Evolutionary conservation across 2,888 invertebrate genomes (phyloP).

Genomic region (Acronicta aceris): DNA sequence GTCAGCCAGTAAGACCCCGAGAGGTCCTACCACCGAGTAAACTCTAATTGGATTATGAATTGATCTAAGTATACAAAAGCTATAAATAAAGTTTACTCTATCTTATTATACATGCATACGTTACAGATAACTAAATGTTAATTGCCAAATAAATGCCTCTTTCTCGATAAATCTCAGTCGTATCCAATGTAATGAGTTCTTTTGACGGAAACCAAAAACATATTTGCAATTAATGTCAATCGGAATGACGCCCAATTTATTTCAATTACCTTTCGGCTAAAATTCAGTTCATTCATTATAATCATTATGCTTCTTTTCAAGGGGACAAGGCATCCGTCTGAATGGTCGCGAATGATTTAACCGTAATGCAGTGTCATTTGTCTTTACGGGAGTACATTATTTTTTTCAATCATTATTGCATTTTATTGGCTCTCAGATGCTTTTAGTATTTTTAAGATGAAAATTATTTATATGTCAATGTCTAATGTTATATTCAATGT

Average conservation of each 20-base stretch:
- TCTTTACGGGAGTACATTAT: constrained; percentile 18
- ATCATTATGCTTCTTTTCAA: constrained; percentile 32
- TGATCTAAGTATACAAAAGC: too few species aligned
- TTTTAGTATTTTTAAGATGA: too few species aligned
- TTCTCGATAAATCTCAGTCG: constrained; percentile 34
- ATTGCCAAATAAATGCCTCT: constrained; percentile 28
- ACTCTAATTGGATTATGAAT: too few species aligned
- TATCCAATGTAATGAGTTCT: constrained; percentile 23
- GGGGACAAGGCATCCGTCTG: constrained; percentile 27
- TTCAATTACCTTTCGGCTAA: constrained; percentile 39
- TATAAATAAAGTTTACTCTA: too few species aligned
- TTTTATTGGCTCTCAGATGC: too few species aligned
- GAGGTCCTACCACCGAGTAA: too few species aligned
- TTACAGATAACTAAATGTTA: constrained; percentile 16
- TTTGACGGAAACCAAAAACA: constrained; percentile 25
- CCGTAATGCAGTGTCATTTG: constrained; percentile 21
- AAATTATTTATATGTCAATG: too few species aligned
- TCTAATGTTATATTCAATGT: too few species aligned
- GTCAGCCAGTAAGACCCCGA: too few species aligned
- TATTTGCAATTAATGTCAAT: constrained; percentile 45
- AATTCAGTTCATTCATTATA: constrained; percentile 40
- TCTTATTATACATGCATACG: too few species aligned
- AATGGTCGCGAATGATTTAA: constrained; percentile 25
- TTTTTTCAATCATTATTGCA: not conserved
- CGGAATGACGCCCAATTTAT: constrained; percentile 41